Conservation (phyloP, 2,797 vertebrate species). For the Micrastur ruficollis region DNA sequence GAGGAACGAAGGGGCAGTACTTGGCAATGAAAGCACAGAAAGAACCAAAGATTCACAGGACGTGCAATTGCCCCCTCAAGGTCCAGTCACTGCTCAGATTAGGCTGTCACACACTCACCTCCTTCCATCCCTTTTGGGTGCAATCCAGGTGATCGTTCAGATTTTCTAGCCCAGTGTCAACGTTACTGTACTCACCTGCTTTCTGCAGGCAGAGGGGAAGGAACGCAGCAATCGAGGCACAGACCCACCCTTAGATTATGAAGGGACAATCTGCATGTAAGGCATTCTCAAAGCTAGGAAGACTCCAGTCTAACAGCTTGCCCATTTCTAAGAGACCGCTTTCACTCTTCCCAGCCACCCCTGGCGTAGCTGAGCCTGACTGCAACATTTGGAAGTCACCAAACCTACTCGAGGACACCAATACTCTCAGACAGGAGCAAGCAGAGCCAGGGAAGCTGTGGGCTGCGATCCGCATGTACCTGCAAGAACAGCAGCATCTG, state of each 20-base stretch:
- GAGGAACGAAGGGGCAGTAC: not conserved
- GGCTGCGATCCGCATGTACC: not conserved
- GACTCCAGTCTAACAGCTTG: not conserved
- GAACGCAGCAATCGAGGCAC: too few species aligned
- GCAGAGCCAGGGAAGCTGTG: not conserved
- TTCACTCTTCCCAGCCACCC: not conserved
- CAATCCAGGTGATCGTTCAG: not conserved
- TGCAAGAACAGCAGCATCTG: not conserved
- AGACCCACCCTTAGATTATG: not conserved
- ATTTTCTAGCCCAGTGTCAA: not conserved
- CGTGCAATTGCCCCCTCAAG: not conserved
- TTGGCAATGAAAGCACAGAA: not conserved
- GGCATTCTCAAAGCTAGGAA: not conserved
- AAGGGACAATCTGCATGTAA: not conserved
- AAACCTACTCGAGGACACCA: not conserved
- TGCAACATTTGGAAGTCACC: not conserved
- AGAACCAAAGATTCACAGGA: not conserved
- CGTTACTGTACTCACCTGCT: not conserved
- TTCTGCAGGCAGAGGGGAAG: not conserved
- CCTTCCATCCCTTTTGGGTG: not conserved
- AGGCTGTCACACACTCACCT: not conserved
- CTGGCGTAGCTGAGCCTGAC: not conserved
- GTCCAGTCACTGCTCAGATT: not conserved
- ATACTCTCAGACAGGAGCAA: not conserved
- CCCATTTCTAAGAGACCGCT: not conserved